Conservation (phyloP, 2,113 vertebrate genomes). For the Catharus fuscescens region DNA sequence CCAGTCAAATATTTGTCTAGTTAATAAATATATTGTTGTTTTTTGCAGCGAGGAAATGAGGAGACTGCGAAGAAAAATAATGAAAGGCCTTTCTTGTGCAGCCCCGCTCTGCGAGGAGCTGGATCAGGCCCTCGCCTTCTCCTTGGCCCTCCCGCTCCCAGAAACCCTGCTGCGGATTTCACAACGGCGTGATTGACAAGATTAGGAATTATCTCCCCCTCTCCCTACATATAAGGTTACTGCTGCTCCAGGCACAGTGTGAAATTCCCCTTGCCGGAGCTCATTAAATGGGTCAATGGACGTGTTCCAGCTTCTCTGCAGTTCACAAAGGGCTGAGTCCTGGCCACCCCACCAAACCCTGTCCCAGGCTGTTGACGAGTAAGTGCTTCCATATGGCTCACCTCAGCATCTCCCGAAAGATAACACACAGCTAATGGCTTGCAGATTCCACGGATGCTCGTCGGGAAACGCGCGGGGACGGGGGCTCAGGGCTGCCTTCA, state of each 20-base stretch:
- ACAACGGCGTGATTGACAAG: constrained; percentile 74
- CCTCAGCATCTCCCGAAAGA: constrained; percentile 72
- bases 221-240: constrained; percentile 69
- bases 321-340: constrained; percentile 71
- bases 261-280: constrained; percentile 75
- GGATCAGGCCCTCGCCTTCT: constrained; percentile 43
- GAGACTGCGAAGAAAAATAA: constrained; percentile 51
- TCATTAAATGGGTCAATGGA: constrained; percentile 76
- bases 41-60: constrained; percentile 63
- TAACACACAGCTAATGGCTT: constrained; percentile 73
- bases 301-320: constrained; percentile 68
- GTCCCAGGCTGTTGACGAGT: constrained; percentile 71
- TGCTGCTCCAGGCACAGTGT: constrained; percentile 72
- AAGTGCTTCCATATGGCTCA: constrained; percentile 76
- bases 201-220: constrained; percentile 67
- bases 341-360: constrained; percentile 68
- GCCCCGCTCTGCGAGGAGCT: constrained; percentile 21
- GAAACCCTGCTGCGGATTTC: constrained; percentile 65
- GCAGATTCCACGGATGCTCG: constrained; percentile 67
- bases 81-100: constrained; percentile 59
- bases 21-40: constrained; percentile 66
- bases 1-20: constrained; percentile 68
- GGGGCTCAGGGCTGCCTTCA: constrained; percentile 25
- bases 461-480: not conserved
- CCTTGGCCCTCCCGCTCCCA: constrained; percentile 50